Conservation (phyloP, 2,888 invertebrate genomes). For the Neocrepidodera transversa region DNA sequence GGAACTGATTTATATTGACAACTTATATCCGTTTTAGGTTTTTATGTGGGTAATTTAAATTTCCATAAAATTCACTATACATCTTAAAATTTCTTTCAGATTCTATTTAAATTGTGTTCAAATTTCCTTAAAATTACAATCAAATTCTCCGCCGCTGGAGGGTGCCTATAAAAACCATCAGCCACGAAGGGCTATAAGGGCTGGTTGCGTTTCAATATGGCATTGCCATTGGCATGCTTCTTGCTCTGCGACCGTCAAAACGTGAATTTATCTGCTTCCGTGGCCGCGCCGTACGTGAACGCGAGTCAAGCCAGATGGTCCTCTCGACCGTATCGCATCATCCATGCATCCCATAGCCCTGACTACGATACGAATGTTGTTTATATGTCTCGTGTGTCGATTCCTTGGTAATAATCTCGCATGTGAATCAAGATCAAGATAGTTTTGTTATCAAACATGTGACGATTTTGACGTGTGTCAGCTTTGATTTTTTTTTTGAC, state of each 20-base stretch:
- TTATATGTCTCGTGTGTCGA: background rate
- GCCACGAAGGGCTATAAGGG: background rate
- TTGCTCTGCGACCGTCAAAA: slow-evolving; percentile 15
- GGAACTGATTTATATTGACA: no score
- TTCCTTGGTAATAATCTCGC: background rate
- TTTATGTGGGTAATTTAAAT: no score
- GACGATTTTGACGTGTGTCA: background rate
- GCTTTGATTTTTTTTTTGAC: background rate
- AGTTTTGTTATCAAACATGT: background rate
- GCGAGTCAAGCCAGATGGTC: slow-evolving; percentile 16
- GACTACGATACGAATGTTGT: slow-evolving; percentile 1
- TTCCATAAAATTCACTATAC: no score
- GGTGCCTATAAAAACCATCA: background rate
- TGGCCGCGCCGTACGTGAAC: slow-evolving; percentile 2
- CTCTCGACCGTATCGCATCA: slow-evolving; percentile 14
- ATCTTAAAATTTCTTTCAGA: no score
- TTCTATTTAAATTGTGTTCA: no score
- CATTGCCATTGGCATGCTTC: slow-evolving; percentile 6
- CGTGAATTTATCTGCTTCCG: slow-evolving; percentile 16
- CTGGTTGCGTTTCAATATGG: background rate
- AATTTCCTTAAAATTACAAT: no score
- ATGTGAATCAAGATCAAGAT: background rate
- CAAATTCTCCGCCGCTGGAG: background rate
- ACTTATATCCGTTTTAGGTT: no score
- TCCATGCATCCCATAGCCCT: slow-evolving; percentile 12